Evolutionary conservation across 2,113 vertebrate species (phyloP).

Genomic region (Dipodomys ordii): DNA sequence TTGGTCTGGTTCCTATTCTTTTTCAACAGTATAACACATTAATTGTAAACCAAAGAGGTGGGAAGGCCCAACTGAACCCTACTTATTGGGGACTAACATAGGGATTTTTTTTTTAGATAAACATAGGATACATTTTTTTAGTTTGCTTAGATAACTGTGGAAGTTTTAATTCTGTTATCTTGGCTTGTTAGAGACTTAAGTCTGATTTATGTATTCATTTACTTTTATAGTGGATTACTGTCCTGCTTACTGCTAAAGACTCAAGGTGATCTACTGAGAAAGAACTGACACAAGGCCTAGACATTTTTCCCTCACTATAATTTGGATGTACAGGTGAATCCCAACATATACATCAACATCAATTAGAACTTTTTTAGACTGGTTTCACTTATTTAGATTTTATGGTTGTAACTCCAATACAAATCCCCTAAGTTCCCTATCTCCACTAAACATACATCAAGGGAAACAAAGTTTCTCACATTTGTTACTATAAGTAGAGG

Average conservation of each 20-base stretch:
- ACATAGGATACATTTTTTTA: too few relatives aligned
- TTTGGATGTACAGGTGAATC: accelerated
- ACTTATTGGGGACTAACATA: not conserved
- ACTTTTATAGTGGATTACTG: not conserved
- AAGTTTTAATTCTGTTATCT: not conserved
- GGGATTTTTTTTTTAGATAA: too few relatives aligned
- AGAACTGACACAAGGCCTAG: not conserved
- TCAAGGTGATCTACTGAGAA: not conserved
- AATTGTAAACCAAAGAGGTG: not conserved
- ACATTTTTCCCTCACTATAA: not conserved
- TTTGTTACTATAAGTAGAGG: not conserved
- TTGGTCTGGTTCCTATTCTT: not conserved
- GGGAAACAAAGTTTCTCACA: not conserved
- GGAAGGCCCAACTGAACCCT: not conserved
- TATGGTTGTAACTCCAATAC: not conserved
- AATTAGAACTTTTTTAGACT: not conserved
- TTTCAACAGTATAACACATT: not conserved
- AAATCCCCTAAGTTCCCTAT: not conserved
- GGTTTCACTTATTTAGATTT: not conserved
- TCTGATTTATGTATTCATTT: not conserved
- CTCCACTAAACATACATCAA: not conserved
- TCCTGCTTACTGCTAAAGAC: not conserved
- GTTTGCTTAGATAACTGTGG: not conserved
- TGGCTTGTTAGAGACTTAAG: not conserved
- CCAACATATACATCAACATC: too few relatives aligned